Evolutionary conservation across 2,113 vertebrate genomes (phyloP).

Genomic region (Gavia stellata): DNA sequence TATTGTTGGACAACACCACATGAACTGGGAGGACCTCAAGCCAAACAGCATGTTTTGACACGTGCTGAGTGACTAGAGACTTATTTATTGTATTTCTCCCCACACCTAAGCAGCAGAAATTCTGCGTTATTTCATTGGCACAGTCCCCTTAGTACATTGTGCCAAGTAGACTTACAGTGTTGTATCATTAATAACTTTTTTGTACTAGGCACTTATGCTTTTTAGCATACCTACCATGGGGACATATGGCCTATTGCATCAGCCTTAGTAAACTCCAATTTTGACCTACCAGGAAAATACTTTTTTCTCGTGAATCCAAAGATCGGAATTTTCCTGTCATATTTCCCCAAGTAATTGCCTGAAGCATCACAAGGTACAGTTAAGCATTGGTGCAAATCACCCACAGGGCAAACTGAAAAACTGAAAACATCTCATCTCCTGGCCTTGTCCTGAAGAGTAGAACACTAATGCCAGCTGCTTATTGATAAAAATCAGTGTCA

Average conservation of each 20-base stretch:
- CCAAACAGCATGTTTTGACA: not conserved
- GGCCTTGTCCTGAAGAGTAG: not conserved
- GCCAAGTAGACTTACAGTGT: not conserved
- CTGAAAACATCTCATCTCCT: not conserved
- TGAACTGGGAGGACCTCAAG: not conserved
- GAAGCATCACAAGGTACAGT: not conserved
- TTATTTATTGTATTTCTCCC: not conserved
- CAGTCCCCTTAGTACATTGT: not conserved
- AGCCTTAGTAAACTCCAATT: not conserved
- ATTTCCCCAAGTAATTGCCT: not conserved
- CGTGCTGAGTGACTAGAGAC: not conserved
- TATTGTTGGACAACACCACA: not conserved
- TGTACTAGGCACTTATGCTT: not conserved
- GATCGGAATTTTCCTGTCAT: not conserved
- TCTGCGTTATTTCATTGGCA: not conserved
- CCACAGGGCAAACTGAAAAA: not conserved
- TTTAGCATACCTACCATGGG: not conserved
- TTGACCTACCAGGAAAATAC: not conserved
- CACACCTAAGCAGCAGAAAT: not conserved
- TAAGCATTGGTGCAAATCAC: not conserved
- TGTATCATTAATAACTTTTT: not conserved
- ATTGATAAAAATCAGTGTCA: not conserved
- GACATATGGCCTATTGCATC: not conserved
- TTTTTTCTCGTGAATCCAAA: not conserved
- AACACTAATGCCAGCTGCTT: not conserved